Percentiles rank a stretch among this genome's conserved stretches.
phyloP scores from a whole-genome alignment of 2,888 invertebrate species.

The Drosophila mimica region DNA sequence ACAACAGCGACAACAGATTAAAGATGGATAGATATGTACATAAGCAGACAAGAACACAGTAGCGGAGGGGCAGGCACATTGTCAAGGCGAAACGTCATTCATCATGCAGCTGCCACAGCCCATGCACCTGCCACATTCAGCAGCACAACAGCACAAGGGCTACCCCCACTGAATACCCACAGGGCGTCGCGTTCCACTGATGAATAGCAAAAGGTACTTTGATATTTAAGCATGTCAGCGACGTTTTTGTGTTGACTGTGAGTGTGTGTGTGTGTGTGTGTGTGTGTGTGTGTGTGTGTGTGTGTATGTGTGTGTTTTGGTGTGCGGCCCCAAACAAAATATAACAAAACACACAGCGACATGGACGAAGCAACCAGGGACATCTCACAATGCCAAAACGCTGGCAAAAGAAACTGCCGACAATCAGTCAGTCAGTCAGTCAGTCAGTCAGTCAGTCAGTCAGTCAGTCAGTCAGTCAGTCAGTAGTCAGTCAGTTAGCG shows the following conservation, averaged over 20 bases:
- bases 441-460: conserved; percentile 9
- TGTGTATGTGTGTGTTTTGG: neutral
- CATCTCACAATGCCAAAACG: conserved; percentile 47
- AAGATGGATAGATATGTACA: conserved; percentile 36
- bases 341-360: conserved; percentile 12
- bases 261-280: conserved; percentile 1
- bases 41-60: neutral
- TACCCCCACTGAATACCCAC: conserved; percentile 1
- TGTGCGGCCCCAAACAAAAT: conserved; percentile 20
- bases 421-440: conserved; percentile 28
- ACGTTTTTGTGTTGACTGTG: conserved; percentile 14
- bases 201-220: conserved; percentile 73
- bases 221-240: conserved; percentile 78
- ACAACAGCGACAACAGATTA: conserved; percentile 56
- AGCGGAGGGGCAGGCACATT: conserved; percentile 36
- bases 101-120: conserved; percentile 45
- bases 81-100: conserved; percentile 48
- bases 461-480: neutral
- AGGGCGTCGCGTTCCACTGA: conserved; percentile 42
- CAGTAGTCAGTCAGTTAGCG: conserved; percentile 17
- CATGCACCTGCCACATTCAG: conserved; percentile 48
- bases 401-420: conserved; percentile 45
- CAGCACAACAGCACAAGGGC: neutral
- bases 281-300: conserved; percentile 3
- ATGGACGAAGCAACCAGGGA: conserved; percentile 49